A percentile compares a stretch with the other conserved stretches of the same genome.
Evolutionary conservation across 2,113 vertebrate species (phyloP).

Genomic region (Chaetodon trifascialis): DNA sequence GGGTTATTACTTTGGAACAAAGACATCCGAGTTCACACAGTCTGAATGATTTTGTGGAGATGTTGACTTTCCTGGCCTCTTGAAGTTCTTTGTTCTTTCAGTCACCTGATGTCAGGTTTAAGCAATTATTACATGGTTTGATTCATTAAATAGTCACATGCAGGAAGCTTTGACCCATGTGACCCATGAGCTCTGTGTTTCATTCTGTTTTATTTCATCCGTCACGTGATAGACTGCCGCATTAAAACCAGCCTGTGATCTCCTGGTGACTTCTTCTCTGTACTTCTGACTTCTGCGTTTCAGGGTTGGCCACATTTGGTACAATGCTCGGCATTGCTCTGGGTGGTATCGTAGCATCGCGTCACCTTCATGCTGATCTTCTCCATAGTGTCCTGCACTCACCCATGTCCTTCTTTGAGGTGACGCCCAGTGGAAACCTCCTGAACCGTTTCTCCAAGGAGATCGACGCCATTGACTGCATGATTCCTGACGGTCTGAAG

Average conservation of each 20-base stretch:
- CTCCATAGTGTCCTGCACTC: conserved; percentile 83
- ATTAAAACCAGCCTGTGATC: neutral
- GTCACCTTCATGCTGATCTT: conserved; percentile 85
- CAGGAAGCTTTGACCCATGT: no score
- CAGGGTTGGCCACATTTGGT: conserved; percentile 87
- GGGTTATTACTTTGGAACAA: no score
- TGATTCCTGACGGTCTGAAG: conserved; percentile 90
- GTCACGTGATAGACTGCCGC: neutral
- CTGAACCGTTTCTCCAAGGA: conserved; percentile 91
- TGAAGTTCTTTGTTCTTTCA: no score
- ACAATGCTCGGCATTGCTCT: conserved; percentile 86
- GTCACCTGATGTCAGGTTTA: no score
- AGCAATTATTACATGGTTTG: no score
- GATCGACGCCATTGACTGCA: conserved; percentile 88
- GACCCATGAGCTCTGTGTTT: neutral
- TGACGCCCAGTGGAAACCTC: conserved; percentile 86
- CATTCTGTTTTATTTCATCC: no score
- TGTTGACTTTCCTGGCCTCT: no score
- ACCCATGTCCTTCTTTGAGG: conserved; percentile 89
- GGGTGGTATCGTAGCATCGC: conserved; percentile 83
- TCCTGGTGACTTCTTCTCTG: neutral
- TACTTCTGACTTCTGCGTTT: neutral
- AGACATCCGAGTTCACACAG: no score
- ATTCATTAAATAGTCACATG: no score
- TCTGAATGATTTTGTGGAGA: no score